Percentiles rank a stretch among this genome's conserved stretches.
These are phyloP conservation scores for Ylistrum balloti DNA, from an alignment of 1,140 invertebrate genomes.

Conservation along the genomic window DNA sequence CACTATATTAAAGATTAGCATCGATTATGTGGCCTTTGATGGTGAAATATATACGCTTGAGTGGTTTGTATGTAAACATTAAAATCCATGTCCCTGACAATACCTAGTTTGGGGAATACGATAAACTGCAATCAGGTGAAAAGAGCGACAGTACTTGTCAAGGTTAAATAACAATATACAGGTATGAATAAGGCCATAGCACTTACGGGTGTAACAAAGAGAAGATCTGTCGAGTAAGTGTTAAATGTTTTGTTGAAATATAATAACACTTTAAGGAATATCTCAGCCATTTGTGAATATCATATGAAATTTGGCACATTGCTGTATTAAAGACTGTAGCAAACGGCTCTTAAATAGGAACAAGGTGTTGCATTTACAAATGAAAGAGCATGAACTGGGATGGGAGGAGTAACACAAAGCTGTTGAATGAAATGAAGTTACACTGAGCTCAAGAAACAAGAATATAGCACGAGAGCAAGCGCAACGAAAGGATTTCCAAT, in stretches of 20 bases:
- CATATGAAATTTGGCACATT: no score
- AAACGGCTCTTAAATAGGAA: no score
- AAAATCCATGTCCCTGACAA: constrained; percentile 1
- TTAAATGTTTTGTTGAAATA: not conserved
- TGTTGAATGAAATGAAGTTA: no score
- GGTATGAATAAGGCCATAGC: not conserved
- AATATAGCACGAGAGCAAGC: no score
- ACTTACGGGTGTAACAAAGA: not conserved
- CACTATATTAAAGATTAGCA: constrained; percentile 28
- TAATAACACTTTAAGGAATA: no score
- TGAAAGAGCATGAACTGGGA: no score
- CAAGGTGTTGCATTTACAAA: no score
- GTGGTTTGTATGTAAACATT: constrained; percentile 20
- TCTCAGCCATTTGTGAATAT: no score
- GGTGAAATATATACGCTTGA: not conserved
- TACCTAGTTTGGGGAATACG: not conserved
- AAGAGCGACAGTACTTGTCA: not conserved
- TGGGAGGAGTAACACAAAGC: no score
- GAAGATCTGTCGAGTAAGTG: not conserved
- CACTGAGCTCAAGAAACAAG: no score
- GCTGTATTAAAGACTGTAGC: no score
- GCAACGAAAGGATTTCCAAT: no score
- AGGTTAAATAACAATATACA: constrained; percentile 8
- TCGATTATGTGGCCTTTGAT: not conserved
- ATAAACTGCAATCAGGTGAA: constrained; percentile 3